Conservation (phyloP, 2,888 invertebrate genomes). For the Ptychoptera albimana region DNA sequence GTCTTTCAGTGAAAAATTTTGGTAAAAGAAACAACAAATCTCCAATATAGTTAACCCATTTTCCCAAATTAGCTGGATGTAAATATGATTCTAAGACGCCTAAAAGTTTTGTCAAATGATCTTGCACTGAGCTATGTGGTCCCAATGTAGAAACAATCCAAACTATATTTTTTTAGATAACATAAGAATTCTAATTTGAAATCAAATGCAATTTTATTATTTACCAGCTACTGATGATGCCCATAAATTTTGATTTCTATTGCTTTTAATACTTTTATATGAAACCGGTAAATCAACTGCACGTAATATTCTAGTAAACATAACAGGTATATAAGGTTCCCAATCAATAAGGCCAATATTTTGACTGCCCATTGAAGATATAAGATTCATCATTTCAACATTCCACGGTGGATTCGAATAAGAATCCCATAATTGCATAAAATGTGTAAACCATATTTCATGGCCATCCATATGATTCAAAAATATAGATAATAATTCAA, state of each 20-base stretch:
- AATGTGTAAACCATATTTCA: slow-evolving; percentile 63
- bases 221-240: slow-evolving; percentile 11
- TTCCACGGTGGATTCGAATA: slow-evolving; percentile 48
- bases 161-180: slow-evolving; percentile 23
- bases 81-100: slow-evolving; percentile 72
- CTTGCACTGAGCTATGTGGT: slow-evolving; percentile 48
- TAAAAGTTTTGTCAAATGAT: slow-evolving; percentile 63
- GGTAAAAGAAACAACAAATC: slow-evolving; percentile 54
- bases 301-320: slow-evolving; percentile 56
- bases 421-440: slow-evolving; percentile 61
- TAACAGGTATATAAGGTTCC: slow-evolving; percentile 64
- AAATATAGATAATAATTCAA: slow-evolving; percentile 55
- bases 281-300: slow-evolving; percentile 65
- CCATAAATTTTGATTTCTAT: slow-evolving; percentile 34
- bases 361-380: slow-evolving; percentile 52
- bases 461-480: slow-evolving; percentile 49
- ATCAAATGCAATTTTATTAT: slow-evolving; percentile 3
- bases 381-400: slow-evolving; percentile 45
- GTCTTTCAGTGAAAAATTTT: slow-evolving; percentile 43
- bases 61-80: slow-evolving; percentile 76
- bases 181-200: neutral
- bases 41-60: slow-evolving; percentile 55
- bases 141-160: slow-evolving; percentile 50
- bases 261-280: slow-evolving; percentile 46
- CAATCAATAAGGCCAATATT: slow-evolving; percentile 78